A percentile compares a stretch with the other conserved stretches of the same genome.
Conservation (phyloP, 2,797 vertebrate genomes). For the Gambelia wislizenii region DNA sequence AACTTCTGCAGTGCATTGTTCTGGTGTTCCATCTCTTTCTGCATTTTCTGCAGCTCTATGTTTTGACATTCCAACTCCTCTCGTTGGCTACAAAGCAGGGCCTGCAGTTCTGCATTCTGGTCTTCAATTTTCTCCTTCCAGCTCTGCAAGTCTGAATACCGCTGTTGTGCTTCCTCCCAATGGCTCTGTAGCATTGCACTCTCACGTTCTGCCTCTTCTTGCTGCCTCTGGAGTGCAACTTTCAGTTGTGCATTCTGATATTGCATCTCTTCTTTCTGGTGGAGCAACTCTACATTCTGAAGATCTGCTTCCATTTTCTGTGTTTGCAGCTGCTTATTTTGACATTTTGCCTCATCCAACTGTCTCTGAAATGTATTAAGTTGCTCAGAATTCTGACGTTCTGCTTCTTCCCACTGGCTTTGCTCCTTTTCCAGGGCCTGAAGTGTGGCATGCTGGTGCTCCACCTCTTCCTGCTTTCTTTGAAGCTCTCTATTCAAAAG, state of each 20-base stretch:
- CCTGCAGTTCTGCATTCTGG: slow-evolving; percentile 43
- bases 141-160: not conserved
- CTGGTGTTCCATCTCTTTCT: slow-evolving; percentile 20
- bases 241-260: slow-evolving; percentile 13
- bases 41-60: not conserved
- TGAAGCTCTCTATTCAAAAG: slow-evolving; percentile 10
- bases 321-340: slow-evolving; percentile 13
- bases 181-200: not conserved
- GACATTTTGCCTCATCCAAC: slow-evolving; percentile 5
- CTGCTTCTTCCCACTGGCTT: not conserved
- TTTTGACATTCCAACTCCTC: slow-evolving; percentile 21
- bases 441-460: not conserved
- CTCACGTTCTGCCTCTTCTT: not conserved
- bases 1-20: not conserved
- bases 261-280: slow-evolving; percentile 12
- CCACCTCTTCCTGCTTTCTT: slow-evolving; percentile 18
- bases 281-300: slow-evolving; percentile 1
- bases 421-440: slow-evolving; percentile 5
- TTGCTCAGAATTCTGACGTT: slow-evolving; percentile 2
- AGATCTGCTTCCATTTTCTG: not conserved
- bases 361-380: slow-evolving; percentile 6
- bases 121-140: slow-evolving; percentile 19
- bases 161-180: slow-evolving; percentile 8
- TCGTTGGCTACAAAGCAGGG: slow-evolving; percentile 16
- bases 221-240: not conserved